These are phyloP conservation scores for Nemopilema nomurai DNA, from an alignment of 30 jellyfish, hydroid and myxozoan species.

Conservation along the genomic window DNA sequence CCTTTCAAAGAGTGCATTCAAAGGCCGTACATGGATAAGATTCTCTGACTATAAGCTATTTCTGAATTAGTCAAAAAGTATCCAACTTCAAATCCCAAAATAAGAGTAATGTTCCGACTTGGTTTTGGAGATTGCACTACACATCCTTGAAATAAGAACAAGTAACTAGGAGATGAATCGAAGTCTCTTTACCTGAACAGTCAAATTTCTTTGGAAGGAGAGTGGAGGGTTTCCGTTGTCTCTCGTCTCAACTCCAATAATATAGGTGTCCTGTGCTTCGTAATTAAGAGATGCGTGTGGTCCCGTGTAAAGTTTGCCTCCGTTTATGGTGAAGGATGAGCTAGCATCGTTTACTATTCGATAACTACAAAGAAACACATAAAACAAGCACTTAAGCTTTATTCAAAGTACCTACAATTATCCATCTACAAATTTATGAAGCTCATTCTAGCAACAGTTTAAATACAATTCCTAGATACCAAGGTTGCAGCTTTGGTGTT, in stretches of 20 bases:
- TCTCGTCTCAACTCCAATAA: conserved; percentile 30
- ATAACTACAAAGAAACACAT: conserved; percentile 39
- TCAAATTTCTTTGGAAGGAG: conserved; percentile 38
- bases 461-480: too few species aligned
- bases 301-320: conserved; percentile 61
- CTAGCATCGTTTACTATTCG: conserved; percentile 55
- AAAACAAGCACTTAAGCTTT: too few species aligned
- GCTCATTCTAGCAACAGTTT: too few species aligned
- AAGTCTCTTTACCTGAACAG: conserved; percentile 66
- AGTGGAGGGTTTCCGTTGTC: conserved; percentile 82
- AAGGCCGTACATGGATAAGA: background rate
- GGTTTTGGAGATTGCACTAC: background rate
- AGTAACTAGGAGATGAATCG: background rate
- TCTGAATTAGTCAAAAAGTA: background rate
- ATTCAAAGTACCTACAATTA: too few species aligned
- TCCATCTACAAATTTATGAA: too few species aligned
- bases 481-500: too few species aligned
- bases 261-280: conserved; percentile 48
- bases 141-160: too few species aligned
- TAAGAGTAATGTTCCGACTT: too few species aligned
- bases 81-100: background rate
- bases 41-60: background rate
- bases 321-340: conserved; percentile 49
- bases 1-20: background rate
- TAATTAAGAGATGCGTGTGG: conserved; percentile 65